phyloP scores from a whole-genome alignment of 2,113 vertebrate species.

The Tursiops truncatus region DNA sequence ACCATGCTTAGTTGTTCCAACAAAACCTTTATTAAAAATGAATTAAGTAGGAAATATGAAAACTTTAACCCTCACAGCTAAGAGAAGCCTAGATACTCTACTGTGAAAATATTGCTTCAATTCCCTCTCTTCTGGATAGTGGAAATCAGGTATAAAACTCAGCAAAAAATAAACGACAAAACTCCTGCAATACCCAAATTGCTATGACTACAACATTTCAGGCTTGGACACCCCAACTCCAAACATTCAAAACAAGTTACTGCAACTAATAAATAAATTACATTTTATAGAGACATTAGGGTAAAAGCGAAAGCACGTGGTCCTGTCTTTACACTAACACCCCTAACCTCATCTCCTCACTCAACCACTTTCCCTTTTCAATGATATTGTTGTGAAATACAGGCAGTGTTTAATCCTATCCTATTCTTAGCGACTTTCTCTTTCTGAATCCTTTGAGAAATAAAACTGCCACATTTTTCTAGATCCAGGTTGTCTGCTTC shows the following conservation, averaged over 20 bases:
- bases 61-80: not conserved
- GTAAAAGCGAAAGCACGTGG: not conserved
- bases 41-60: not conserved
- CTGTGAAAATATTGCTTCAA: not conserved
- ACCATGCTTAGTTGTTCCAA: not conserved
- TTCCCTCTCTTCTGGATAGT: not conserved
- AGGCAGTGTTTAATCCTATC: not conserved
- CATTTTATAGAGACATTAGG: not conserved
- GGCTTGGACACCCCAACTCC: not conserved
- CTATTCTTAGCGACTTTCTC: not conserved
- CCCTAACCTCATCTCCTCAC: not conserved
- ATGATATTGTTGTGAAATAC: not conserved
- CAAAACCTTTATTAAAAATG: not conserved
- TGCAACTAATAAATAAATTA: not conserved
- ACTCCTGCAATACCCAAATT: not conserved
- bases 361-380: not conserved
- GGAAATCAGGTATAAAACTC: not conserved
- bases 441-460: not conserved
- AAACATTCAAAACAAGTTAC: not conserved
- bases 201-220: not conserved
- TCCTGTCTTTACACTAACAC: not conserved
- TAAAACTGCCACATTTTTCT: not conserved
- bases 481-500: not conserved
- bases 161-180: not conserved
- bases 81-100: not conserved